phyloP scores from a whole-genome alignment of 1,140 invertebrate species.

The Dendrolimus punctatus region DNA sequence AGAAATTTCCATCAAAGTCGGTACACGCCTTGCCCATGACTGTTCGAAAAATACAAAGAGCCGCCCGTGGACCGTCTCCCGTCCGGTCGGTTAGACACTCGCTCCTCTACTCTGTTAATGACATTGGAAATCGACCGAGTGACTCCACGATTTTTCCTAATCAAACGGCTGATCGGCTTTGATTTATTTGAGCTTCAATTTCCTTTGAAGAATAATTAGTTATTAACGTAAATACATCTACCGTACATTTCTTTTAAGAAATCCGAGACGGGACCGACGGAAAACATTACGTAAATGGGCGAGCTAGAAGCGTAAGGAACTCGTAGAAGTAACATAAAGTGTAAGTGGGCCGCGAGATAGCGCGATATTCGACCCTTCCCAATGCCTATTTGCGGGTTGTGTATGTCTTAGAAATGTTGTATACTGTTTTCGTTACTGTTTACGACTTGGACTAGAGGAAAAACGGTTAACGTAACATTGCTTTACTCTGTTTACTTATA shows the following conservation, averaged over 20 bases:
- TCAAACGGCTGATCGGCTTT: constrained; percentile 6
- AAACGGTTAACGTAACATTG: constrained; percentile 1
- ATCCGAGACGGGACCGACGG: no score
- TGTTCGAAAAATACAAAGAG: constrained; percentile 34
- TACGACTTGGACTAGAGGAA: neutral
- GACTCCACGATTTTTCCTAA: constrained; percentile 22
- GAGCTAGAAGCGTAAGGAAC: neutral
- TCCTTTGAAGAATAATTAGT: neutral
- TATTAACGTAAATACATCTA: no score
- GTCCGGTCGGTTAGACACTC: constrained; percentile 9
- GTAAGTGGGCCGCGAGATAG: constrained; percentile 5
- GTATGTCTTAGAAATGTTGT: constrained; percentile 7
- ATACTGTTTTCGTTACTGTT: constrained; percentile 11
- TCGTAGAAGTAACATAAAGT: constrained; percentile 1
- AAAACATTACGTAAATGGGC: neutral
- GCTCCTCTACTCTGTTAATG: constrained; percentile 21
- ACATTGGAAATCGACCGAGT: constrained; percentile 24
- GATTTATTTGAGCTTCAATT: constrained; percentile 11
- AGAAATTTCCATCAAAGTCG: constrained; percentile 22
- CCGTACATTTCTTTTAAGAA: no score
- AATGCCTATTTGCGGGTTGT: constrained; percentile 7
- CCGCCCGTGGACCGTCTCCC: constrained; percentile 13
- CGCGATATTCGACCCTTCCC: constrained; percentile 12
- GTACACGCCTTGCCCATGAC: constrained; percentile 23
- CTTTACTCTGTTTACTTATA: neutral